Percentiles rank a stretch among this genome's conserved stretches.
Conservation (phyloP, 2,113 vertebrate genomes). For the Pantherophis guttatus region DNA sequence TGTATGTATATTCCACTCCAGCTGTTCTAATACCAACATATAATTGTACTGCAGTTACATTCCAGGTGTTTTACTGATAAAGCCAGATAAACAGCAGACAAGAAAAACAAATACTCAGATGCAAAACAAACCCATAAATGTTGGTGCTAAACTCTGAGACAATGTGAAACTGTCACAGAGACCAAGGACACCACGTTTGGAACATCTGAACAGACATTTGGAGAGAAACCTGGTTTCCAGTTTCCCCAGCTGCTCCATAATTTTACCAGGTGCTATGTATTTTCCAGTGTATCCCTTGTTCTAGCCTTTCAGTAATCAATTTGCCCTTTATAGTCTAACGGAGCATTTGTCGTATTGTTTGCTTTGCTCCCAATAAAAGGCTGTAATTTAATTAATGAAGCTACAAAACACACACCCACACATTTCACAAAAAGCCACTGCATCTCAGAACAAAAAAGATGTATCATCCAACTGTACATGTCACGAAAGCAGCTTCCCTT, state of each 20-base stretch:
- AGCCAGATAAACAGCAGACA: neutral
- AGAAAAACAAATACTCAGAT: neutral
- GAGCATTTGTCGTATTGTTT: neutral
- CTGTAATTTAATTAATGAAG: neutral
- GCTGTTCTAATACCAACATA: neutral
- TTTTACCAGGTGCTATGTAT: neutral
- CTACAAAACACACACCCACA: neutral
- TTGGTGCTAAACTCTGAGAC: neutral
- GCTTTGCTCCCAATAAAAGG: neutral
- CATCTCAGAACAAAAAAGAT: neutral
- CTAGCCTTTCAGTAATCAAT: neutral
- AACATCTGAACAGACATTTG: neutral
- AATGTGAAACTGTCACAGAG: neutral
- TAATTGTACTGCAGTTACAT: neutral
- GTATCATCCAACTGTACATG: neutral
- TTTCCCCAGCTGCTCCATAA: neutral
- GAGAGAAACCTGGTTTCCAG: neutral
- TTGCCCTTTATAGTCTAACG: neutral
- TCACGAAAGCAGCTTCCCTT: neutral
- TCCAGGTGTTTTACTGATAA: fast-evolving
- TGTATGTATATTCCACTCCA: neutral
- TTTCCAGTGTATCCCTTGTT: neutral
- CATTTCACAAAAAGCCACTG: neutral
- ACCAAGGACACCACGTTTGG: neutral
- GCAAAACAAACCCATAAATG: neutral